Evolutionary conservation across 2,797 vertebrate genomes (phyloP), one percentile per base, ranked within the genome.

Genomic region (Graptemys geographica): DNA sequence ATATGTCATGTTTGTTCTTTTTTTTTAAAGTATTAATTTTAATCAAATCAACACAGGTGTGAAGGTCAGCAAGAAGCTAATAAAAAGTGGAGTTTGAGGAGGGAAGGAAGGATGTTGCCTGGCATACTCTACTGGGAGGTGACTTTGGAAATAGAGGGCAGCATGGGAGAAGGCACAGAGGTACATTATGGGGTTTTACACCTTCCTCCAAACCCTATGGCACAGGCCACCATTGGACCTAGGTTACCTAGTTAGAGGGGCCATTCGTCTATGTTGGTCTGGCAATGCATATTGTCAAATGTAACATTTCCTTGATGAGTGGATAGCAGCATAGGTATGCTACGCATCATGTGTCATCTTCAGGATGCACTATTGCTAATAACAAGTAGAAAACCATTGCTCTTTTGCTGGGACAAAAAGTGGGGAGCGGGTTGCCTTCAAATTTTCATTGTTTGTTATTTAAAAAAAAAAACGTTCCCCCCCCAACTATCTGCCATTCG

Each of bases 191-290:
- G 83, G 83, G 79, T 81, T 95, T 97, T 88, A 79, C 84, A 94
- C 93, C 91, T 96, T 95, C 92, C 95, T 87, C 47, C 65, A 49
- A 62, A 57, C 82, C 11, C 74, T 56, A 94, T 94, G 94, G 87
- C 91, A 95, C 96, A 97, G 97, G 95, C 97, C 96, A 90, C 95
- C 47, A 84, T 91, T 95, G 97, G 96, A 97, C 86, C 86, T 0
- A 2, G 78, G 25, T 94, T 94, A 95, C 95, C 96, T 97, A 96
- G 97, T 96, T 96, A 95, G 96, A 89, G 96, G 52, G 79, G 82
- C 83, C 0, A 0, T 1, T 3, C 56, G 92, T 55, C 85, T 1
- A 1, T 0, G 1, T 8, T 41, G 41, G 87, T 15, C 49, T 0
- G 2, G n/a, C 80, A 56, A 84, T 44, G 80, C 85, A 83, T 51